Percentiles rank a stretch among this genome's conserved stretches.
These are phyloP conservation scores for Leptinotarsa defecta DNA, from an alignment of 1,140 invertebrate species.

Conservation along the genomic window DNA sequence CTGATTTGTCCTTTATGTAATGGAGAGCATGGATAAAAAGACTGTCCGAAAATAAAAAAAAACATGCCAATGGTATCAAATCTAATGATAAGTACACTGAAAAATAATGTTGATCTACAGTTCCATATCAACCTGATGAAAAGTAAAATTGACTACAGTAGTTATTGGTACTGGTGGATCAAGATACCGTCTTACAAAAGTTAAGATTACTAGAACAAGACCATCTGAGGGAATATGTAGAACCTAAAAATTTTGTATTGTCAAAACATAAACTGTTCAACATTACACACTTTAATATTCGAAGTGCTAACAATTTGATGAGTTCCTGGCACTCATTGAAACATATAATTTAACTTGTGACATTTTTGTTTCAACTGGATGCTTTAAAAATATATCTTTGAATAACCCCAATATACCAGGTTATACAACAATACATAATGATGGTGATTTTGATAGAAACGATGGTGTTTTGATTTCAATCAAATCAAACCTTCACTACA, in stretches of 20 bases:
- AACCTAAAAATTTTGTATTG: neutral
- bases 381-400: neutral
- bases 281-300: too few species aligned
- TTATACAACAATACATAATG: too few species aligned
- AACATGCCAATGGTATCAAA: too few species aligned
- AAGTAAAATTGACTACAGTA: neutral
- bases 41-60: neutral
- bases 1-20: neutral
- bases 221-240: neutral
- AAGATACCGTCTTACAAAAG: neutral
- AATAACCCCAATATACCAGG: neutral
- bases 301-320: neutral
- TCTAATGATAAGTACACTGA: too few species aligned
- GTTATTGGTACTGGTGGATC: neutral
- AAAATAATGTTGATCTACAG: neutral
- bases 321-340: neutral
- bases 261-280: neutral
- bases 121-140: neutral
- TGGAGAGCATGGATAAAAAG: neutral
- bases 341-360: constrained; percentile 5
- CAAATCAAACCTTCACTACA: too few species aligned
- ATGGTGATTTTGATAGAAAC: too few species aligned
- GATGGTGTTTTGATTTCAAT: too few species aligned
- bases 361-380: neutral
- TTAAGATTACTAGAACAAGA: neutral